phyloP scores from a whole-genome alignment of 1,140 invertebrate genomes.

The Drosophila kepulauana region DNA sequence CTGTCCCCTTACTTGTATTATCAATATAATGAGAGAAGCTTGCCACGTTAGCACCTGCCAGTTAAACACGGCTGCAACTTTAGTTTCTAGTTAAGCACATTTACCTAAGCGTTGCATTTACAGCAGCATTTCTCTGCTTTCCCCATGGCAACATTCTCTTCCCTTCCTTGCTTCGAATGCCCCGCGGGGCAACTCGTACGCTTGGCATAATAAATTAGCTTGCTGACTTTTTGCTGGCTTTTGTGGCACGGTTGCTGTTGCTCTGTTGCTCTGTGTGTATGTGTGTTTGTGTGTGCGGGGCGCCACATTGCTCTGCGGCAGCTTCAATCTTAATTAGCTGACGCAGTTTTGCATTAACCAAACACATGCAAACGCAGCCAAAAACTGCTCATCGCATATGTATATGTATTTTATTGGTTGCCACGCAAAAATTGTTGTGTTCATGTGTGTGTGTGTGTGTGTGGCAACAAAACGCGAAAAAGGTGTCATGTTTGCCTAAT shows the following conservation, averaged over 20 bases:
- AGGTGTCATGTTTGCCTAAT: constrained; percentile 51
- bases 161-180: neutral
- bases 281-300: neutral
- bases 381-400: neutral
- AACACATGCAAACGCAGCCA: neutral
- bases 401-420: constrained; percentile 14
- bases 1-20: neutral
- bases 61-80: constrained; percentile 46
- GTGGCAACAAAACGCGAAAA: too few relatives aligned
- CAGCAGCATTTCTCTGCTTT: constrained; percentile 9
- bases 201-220: constrained; percentile 80
- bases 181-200: constrained; percentile 56
- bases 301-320: constrained; percentile 60
- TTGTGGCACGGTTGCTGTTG: constrained; percentile 21
- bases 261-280: neutral
- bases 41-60: constrained; percentile 61
- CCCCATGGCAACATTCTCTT: neutral
- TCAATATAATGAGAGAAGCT: constrained; percentile 6
- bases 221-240: constrained; percentile 41
- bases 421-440: constrained; percentile 22
- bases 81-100: constrained; percentile 40
- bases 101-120: constrained; percentile 39
- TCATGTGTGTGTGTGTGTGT: too few relatives aligned
- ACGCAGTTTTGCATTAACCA: constrained; percentile 72
- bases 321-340: constrained; percentile 82